Evolutionary conservation across 2,888 invertebrate species (phyloP), one percentile per base, ranked within the genome.

Genomic region (Cactoblastis cactorum): DNA sequence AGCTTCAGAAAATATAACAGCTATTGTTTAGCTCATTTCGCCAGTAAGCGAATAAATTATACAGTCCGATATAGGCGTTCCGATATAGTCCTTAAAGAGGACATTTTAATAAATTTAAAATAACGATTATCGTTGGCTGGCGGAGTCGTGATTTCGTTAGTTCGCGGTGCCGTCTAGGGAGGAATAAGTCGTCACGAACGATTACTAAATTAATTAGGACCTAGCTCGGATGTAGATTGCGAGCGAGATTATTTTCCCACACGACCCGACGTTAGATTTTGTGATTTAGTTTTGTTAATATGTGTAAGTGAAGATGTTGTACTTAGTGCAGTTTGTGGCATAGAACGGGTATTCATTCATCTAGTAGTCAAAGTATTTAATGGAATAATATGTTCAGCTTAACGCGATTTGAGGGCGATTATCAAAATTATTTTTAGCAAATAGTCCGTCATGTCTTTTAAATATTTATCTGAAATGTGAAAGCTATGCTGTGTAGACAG

Each of bases 81-180:
- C 83, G 88, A 87, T 87, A 87, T 80, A 84, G 87, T 83, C 86
- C 86, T 86, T 83, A 77, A 82, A 81, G 86, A 83, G 85, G 85
- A 85, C 87, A 88, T 88, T 88, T 88, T 89, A 89, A 89, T 89
- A 88, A 88, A 88, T 88, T 89, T 88, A 86, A 89, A 88, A 88
- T 86, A 88, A 88, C 84, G 86, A 88, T 89, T 85, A 89, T 88
- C 88, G 86, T 84, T 84, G 83, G 81, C 77, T 79, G 71, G 80
- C 80, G 67, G 80, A 85, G 88, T 89, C 89, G 89, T 89, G 89
- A 87, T 89, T 87, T 87, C 87, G 88, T 85, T 88, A 86, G 84
- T 83, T 80, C 87, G 85, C 83, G 86, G 86, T 80, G 76, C 65
- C 79, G 72, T 77, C 83, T 77, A 76, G 74, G 80, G 79, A 80